Conservation (phyloP, 1,140 invertebrate genomes). For the Trialeurodes vaporariorum region DNA sequence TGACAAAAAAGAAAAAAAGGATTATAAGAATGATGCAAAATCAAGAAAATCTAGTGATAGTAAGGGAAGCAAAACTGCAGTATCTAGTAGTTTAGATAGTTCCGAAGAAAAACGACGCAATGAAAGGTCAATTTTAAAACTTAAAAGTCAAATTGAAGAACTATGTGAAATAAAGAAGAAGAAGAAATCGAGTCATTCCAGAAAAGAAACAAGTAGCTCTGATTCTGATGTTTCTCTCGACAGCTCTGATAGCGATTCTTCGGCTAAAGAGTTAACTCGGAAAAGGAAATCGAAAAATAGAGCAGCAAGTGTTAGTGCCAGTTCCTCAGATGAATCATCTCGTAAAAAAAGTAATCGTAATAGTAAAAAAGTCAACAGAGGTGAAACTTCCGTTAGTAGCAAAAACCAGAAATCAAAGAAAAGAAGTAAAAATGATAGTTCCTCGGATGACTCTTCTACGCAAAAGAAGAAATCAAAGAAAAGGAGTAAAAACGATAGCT, state of each 20-base stretch:
- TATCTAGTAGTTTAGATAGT: too few species aligned
- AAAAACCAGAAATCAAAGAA: neutral
- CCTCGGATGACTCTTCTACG: neutral
- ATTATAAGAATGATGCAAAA: neutral
- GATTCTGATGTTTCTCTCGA: too few species aligned
- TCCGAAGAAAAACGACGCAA: too few species aligned
- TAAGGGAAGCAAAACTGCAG: too few species aligned
- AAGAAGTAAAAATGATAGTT: constrained; percentile 2
- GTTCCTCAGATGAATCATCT: neutral
- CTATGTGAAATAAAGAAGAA: too few species aligned
- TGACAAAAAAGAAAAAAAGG: neutral
- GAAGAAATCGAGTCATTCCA: too few species aligned
- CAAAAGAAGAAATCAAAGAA: constrained; percentile 10
- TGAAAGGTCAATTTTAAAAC: too few species aligned
- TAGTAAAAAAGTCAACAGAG: too few species aligned
- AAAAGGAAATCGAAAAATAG: neutral
- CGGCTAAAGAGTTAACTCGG: too few species aligned
- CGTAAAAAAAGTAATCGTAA: neutral
- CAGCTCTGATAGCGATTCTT: neutral
- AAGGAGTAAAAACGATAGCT: constrained; percentile 13
- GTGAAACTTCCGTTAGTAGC: too few species aligned
- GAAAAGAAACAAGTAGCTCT: too few species aligned
- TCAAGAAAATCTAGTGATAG: neutral
- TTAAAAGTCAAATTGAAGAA: too few species aligned
- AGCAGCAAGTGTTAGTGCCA: neutral